These are phyloP conservation scores for Ecdyonurus torrentis DNA, from an alignment of 2,888 invertebrate genomes.

Conservation along the genomic window DNA sequence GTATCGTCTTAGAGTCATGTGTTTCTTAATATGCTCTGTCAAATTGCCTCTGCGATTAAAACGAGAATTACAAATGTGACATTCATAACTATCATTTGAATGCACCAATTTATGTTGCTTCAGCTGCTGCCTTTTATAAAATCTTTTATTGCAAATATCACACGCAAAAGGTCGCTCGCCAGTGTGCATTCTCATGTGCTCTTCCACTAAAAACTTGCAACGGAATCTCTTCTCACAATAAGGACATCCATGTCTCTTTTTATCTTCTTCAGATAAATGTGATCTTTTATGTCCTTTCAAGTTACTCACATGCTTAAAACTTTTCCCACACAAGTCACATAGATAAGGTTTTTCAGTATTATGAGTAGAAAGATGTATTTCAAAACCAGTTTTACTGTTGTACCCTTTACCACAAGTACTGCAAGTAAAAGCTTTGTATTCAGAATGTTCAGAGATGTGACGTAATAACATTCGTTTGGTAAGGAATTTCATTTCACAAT, in stretches of 20 bases:
- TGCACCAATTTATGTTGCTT: conserved; percentile 23
- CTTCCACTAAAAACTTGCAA: conserved; percentile 28
- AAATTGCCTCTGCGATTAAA: conserved; percentile 25
- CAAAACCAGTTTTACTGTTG: conserved; percentile 21
- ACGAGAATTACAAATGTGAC: conserved; percentile 21
- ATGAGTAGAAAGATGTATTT: conserved; percentile 22
- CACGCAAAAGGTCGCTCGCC: conserved; percentile 24
- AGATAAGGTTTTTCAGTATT: conserved; percentile 18
- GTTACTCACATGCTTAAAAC: conserved; percentile 24
- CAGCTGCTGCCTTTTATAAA: conserved; percentile 24
- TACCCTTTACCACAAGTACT: conserved; percentile 20
- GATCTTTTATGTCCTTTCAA: conserved; percentile 23
- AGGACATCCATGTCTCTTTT: conserved; percentile 25
- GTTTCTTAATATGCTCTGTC: conserved; percentile 23
- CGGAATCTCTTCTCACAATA: conserved; percentile 30
- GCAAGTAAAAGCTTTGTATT: conserved; percentile 15
- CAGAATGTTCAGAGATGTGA: not conserved
- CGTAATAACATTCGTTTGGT: conserved; percentile 2
- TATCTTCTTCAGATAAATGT: conserved; percentile 21
- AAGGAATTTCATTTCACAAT: conserved; percentile 8
- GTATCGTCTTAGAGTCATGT: conserved; percentile 19
- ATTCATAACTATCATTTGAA: conserved; percentile 18
- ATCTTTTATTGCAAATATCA: conserved; percentile 27
- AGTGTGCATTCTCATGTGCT: conserved; percentile 30
- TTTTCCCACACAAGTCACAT: conserved; percentile 25